phyloP scores from a whole-genome alignment of 1,140 invertebrate species.

The Lysiphlebus fabarum region DNA sequence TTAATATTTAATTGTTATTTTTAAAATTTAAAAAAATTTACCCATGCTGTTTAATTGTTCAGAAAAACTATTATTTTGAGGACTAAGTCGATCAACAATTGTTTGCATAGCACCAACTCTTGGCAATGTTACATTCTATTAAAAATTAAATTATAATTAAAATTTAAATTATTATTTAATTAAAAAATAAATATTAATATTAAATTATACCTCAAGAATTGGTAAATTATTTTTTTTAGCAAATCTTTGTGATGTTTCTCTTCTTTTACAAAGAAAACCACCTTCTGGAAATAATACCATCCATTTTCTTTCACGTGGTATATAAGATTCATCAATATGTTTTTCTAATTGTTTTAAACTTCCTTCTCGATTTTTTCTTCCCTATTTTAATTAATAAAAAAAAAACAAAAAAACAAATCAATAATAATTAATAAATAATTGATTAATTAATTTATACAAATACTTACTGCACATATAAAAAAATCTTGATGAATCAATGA shows the following conservation, averaged over 20 bases:
- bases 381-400: slow-evolving; percentile 57
- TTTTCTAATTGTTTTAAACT: slow-evolving; percentile 68
- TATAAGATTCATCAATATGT: slow-evolving; percentile 74
- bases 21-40: too few relatives aligned
- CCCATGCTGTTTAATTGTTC: slow-evolving; percentile 38
- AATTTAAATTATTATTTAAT: too few relatives aligned
- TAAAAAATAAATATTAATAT: too few relatives aligned
- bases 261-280: slow-evolving; percentile 86
- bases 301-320: slow-evolving; percentile 76
- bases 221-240: slow-evolving; percentile 83
- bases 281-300: slow-evolving; percentile 93
- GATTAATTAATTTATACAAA: slow-evolving; percentile 10
- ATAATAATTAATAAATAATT: slow-evolving; percentile 8
- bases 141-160: too few relatives aligned
- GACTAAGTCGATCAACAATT: slow-evolving; percentile 67
- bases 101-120: slow-evolving; percentile 83
- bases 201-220: slow-evolving; percentile 59
- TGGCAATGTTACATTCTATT: slow-evolving; percentile 76
- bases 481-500: slow-evolving; percentile 90
- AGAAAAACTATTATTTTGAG: slow-evolving; percentile 39
- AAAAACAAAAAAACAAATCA: slow-evolving; percentile 9
- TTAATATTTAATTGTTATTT: too few relatives aligned
- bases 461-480: slow-evolving; percentile 85
- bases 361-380: slow-evolving; percentile 71
- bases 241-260: slow-evolving; percentile 82